A percentile compares a stretch with the other conserved stretches of the same genome.
Conservation (phyloP, 2,888 invertebrate genomes). For the Cheilosia variabilis region DNA sequence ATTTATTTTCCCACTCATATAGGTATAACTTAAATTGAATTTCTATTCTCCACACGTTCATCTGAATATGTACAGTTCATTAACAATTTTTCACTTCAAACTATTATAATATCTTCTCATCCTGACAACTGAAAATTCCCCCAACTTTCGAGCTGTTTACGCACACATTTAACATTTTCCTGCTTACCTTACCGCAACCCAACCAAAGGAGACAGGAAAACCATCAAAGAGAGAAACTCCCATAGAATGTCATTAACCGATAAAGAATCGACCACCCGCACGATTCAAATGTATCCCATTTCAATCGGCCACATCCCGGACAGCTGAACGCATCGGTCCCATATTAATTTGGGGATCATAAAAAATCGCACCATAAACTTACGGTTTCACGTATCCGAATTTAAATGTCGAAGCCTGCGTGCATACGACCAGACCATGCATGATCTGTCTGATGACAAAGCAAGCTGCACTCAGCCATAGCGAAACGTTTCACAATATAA, state of each 20-base stretch:
- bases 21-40: background rate
- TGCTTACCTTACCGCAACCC: background rate
- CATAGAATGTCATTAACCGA: constrained; percentile 68
- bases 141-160: constrained; percentile 8
- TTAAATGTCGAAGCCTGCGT: constrained; percentile 52
- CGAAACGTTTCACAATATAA: constrained; percentile 42
- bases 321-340: constrained; percentile 24
- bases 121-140: background rate
- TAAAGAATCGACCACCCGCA: constrained; percentile 64
- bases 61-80: background rate
- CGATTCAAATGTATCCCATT: constrained; percentile 51
- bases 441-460: constrained; percentile 47
- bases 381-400: constrained; percentile 47
- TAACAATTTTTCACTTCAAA: background rate
- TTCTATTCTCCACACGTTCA: background rate
- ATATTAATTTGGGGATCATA: constrained; percentile 44
- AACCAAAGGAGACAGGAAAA: constrained; percentile 4
- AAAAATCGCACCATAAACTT: constrained; percentile 31
- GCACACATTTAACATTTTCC: background rate
- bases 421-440: constrained; percentile 51
- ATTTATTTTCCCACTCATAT: too few relatives aligned
- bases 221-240: constrained; percentile 28
- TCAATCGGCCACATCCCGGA: constrained; percentile 18
- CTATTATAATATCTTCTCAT: background rate
- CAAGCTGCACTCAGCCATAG: constrained; percentile 31